Evolutionary conservation across 2,888 invertebrate genomes (phyloP).

Genomic region (Cheilosia soror): DNA sequence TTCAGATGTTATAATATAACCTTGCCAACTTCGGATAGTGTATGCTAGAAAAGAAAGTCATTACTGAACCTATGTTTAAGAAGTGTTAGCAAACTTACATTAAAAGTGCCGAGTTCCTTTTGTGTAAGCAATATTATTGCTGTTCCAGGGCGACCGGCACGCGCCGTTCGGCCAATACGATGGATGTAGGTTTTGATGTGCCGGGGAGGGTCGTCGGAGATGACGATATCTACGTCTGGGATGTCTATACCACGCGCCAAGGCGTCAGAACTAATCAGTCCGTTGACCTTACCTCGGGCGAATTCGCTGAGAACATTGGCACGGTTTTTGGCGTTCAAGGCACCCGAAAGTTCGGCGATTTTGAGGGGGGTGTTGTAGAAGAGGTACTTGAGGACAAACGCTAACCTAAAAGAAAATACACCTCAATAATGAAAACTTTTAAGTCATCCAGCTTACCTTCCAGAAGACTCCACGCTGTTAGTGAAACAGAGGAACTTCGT

Average conservation of each 20-base stretch:
- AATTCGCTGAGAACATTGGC: constrained; percentile 78
- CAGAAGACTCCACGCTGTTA: constrained; percentile 91
- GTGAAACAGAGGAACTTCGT: constrained; percentile 95
- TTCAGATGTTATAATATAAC: constrained; percentile 84
- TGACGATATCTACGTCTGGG: constrained; percentile 93
- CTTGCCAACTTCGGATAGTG: constrained; percentile 86
- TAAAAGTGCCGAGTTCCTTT: constrained; percentile 86
- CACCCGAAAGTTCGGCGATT: constrained; percentile 80
- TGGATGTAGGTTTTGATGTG: constrained; percentile 96
- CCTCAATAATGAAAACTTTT: background rate
- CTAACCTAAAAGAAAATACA: constrained; percentile 77
- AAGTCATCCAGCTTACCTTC: constrained; percentile 83
- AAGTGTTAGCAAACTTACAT: constrained; percentile 82
- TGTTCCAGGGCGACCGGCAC: constrained; percentile 91
- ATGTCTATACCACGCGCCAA: constrained; percentile 98
- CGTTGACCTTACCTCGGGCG: constrained; percentile 79
- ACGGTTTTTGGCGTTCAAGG: constrained; percentile 77
- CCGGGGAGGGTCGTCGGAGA: constrained; percentile 96
- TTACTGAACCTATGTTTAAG: background rate
- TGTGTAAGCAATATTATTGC: constrained; percentile 92
- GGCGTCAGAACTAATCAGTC: constrained; percentile 95
- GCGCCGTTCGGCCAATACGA: constrained; percentile 96
- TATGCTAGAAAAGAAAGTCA: constrained; percentile 83
- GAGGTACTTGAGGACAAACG: constrained; percentile 79
- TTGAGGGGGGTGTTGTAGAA: constrained; percentile 65